A percentile compares a stretch with the other conserved stretches of the same genome.
These are phyloP conservation scores for Cervus canadensis DNA, from an alignment of 2,113 vertebrate genomes.

Conservation along the genomic window DNA sequence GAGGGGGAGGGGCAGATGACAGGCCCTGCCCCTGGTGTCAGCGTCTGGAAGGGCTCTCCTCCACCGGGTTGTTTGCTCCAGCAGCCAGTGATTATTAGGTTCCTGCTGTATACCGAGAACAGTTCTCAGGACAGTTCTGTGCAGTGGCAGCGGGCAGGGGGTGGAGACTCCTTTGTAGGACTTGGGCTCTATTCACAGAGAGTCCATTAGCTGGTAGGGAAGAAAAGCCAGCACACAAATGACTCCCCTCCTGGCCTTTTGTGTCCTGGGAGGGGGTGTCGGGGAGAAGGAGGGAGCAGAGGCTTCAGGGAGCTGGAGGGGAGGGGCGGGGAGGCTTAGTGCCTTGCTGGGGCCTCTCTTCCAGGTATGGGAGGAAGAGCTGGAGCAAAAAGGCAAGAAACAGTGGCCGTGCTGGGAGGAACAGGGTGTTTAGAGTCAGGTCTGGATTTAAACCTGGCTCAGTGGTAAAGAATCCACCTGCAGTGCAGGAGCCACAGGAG, in stretches of 20 bases:
- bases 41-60: not conserved
- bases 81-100: not conserved
- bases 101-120: not conserved
- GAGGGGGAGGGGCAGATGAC: not conserved
- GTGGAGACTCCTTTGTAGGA: not conserved
- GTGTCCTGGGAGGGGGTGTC: not conserved
- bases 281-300: not conserved
- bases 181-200: not conserved
- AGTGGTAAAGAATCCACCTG: not conserved
- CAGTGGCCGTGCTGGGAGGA: not conserved
- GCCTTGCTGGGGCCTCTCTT: not conserved
- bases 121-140: not conserved
- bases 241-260: not conserved
- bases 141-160: rapidly evolving
- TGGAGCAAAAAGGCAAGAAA: not conserved
- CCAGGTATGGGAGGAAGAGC: not conserved
- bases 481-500: not conserved
- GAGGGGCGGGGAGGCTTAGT: not conserved
- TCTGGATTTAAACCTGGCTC: not conserved
- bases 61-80: not conserved
- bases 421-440: not conserved
- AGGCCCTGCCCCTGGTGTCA: not conserved
- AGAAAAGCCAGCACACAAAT: not conserved
- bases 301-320: rapidly evolving
- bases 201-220: not conserved